Base-by-base conservation (phyloP, 2,797 vertebrate genomes). In the Liparis tanakae region DNA sequence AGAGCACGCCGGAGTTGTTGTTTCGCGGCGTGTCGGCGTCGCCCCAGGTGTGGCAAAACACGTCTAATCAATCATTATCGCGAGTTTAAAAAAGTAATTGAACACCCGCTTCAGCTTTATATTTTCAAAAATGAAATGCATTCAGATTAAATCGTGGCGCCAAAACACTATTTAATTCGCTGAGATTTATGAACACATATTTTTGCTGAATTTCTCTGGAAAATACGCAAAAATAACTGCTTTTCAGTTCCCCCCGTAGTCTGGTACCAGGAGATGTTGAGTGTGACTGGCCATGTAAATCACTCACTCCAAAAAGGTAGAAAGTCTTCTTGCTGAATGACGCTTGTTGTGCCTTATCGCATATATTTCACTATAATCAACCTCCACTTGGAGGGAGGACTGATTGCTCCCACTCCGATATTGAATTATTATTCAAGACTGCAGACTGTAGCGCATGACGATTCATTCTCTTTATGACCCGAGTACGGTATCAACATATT, bases 301-400 rank as follows among this genome's bases (percentile, higher is more conserved):
- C 7, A 54, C 1, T 36, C 15, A 0, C 10, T 65, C 30, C 13
- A 53, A 13, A 58, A 36, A 3, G 3, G 10, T 6, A 4, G 17
- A 43, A 15, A 33, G 10, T n/a, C 20, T 60, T 68, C 25, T 73
- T 25, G 18, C 56, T 65, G 39, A 41, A 41, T 41, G 39, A 41
- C 13, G 33, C 10, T 51, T 58, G 14, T 70, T 50, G 60, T 39
- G 22, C 58, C 6, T 20, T 37, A 17, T 57, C 30, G 62, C 5
- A 30, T 34, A 61, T 51, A 66, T 72, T 48, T 56, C 17, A 58
- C 55, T 44, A 30, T 30, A 62, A 63, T 62, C 36, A 53, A n/a
- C 60, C 22, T 69, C 51, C 34, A 64, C 34, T 69, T 54, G 61
- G 37, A 78, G 51, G 33, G 46, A 57, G 12, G 37, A 69, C 56